phyloP scores from a whole-genome alignment of 1,140 invertebrate genomes.

The Elysia chlorotica region DNA sequence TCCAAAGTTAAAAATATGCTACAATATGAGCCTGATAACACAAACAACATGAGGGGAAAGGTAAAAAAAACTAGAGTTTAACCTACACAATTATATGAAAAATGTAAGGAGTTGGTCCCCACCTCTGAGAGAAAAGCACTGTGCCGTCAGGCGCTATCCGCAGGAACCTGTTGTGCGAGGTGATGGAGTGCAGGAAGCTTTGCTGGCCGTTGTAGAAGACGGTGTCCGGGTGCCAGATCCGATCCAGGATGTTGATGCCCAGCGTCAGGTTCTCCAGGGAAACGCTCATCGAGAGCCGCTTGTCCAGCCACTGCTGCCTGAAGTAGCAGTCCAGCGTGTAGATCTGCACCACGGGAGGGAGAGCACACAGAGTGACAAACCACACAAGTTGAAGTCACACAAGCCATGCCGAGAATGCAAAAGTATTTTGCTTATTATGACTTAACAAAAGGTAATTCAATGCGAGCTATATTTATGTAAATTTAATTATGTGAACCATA shows the following conservation, averaged over 20 bases:
- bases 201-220: constrained; percentile 63
- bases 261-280: constrained; percentile 34
- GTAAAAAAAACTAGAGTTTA: too few species aligned
- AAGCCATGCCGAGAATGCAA: background rate
- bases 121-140: constrained; percentile 54
- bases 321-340: constrained; percentile 98
- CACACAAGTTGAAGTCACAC: background rate
- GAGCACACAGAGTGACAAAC: background rate
- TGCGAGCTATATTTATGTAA: background rate
- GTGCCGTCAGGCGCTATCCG: constrained; percentile 51
- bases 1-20: too few species aligned
- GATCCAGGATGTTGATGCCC: constrained; percentile 41
- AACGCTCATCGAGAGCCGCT: constrained; percentile 55
- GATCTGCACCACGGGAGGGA: constrained; percentile 66
- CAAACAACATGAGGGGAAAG: too few species aligned
- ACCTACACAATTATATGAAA: too few species aligned
- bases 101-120: background rate
- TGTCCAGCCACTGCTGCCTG: constrained; percentile 71
- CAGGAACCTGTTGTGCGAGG: constrained; percentile 58
- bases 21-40: too few species aligned
- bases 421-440: background rate
- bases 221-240: constrained; percentile 57
- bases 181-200: constrained; percentile 61
- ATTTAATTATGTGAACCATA: background rate
- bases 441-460: too few species aligned